Evolutionary conservation across 64 coral and sea anemone genomes (phyloP).

Genomic region (Hydrozoanthus tunicans): DNA sequence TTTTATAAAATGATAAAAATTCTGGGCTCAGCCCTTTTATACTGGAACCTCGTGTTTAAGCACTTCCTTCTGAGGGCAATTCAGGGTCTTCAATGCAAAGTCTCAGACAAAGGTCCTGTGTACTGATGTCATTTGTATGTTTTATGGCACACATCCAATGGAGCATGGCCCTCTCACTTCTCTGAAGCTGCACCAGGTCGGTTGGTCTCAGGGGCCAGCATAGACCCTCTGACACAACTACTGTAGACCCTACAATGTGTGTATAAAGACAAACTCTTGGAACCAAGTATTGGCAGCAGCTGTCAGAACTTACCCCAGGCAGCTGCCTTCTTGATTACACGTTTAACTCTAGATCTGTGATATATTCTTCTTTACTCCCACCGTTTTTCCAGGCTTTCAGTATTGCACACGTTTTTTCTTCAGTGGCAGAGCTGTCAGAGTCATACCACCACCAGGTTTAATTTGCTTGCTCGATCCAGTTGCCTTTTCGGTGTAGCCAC

Average conservation of each 20-base stretch:
- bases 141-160: slow-evolving; percentile 44
- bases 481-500: not conserved
- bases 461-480: not conserved
- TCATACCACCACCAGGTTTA: slow-evolving; percentile 3
- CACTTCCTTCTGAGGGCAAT: no score
- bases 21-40: no score
- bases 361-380: slow-evolving; percentile 5
- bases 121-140: slow-evolving; percentile 28
- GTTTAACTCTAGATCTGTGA: not conserved
- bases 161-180: slow-evolving; percentile 45
- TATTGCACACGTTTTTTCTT: not conserved
- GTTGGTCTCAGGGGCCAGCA: slow-evolving; percentile 24
- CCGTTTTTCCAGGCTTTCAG: not conserved
- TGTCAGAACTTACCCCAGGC: no score
- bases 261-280: not conserved
- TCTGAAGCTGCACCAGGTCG: slow-evolving; percentile 12
- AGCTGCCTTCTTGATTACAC: not conserved
- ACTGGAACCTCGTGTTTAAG: no score
- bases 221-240: slow-evolving; percentile 23
- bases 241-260: not conserved
- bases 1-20: no score
- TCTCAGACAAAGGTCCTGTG: not conserved
- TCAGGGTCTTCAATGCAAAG: no score
- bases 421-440: not conserved
- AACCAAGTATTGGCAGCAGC: not conserved